Evolutionary conservation across 1,140 invertebrate species (phyloP).

Genomic region (Tribolium castaneum): DNA sequence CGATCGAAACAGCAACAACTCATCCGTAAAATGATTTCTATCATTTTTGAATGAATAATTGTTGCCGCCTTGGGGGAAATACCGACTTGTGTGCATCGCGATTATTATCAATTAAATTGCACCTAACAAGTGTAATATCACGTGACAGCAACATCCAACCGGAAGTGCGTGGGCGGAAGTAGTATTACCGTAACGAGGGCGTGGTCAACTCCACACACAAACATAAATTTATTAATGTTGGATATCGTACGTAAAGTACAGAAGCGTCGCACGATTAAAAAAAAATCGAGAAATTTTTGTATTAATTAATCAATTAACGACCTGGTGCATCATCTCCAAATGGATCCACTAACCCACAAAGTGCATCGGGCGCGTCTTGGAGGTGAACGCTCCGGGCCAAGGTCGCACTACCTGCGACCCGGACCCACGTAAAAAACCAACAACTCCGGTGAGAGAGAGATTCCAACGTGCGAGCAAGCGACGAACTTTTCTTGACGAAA

Average conservation of each 20-base stretch:
- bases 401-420: constrained; percentile 39
- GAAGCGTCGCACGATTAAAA: too few relatives aligned
- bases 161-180: constrained; percentile 53
- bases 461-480: background rate
- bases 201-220: constrained; percentile 12
- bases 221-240: constrained; percentile 7
- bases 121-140: constrained; percentile 41
- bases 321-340: constrained; percentile 1
- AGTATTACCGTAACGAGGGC: constrained; percentile 46
- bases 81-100: background rate
- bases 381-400: constrained; percentile 50
- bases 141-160: constrained; percentile 42
- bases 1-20: background rate
- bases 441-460: background rate
- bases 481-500: background rate
- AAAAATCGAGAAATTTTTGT: too few relatives aligned
- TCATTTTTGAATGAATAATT: background rate
- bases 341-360: constrained; percentile 50
- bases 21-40: background rate
- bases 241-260: too few relatives aligned
- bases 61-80: background rate
- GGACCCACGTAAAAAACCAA: background rate
- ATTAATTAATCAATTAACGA: too few relatives aligned
- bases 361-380: constrained; percentile 45
- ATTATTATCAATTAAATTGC: background rate